phyloP scores from a whole-genome alignment of 2,797 vertebrate species.

The Cyclopterus lumpus region DNA sequence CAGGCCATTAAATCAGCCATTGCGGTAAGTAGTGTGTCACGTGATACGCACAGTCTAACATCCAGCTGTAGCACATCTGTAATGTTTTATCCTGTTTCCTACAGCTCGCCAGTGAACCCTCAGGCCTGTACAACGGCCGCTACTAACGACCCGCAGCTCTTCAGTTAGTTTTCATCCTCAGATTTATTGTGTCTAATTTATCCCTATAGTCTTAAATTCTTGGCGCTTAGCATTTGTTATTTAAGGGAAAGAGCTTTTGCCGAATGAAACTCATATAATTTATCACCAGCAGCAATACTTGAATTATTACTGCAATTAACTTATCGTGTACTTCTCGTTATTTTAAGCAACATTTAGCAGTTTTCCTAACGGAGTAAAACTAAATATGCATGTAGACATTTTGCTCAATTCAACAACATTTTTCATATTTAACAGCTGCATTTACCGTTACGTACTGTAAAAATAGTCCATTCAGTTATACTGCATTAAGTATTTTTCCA shows the following conservation, averaged over 20 bases:
- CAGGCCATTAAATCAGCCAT: conserved; percentile 83
- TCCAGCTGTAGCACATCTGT: neutral
- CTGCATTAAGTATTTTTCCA: neutral
- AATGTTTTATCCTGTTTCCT: conserved; percentile 5
- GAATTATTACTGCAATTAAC: neutral
- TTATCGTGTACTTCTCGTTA: neutral
- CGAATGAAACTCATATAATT: neutral
- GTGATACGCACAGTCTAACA: neutral
- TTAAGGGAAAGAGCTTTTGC: conserved; percentile 6
- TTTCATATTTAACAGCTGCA: neutral
- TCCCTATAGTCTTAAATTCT: neutral
- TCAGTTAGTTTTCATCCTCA: neutral
- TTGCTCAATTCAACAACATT: neutral
- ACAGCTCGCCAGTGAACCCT: conserved; percentile 79
- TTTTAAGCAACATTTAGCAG: neutral
- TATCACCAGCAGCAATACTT: neutral
- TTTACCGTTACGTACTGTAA: neutral
- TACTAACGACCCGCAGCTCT: conserved; percentile 35
- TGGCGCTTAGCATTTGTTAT: conserved; percentile 9
- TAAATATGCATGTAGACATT: neutral
- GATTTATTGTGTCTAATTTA: neutral
- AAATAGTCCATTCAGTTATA: neutral
- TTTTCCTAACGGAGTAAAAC: neutral
- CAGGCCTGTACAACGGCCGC: conserved; percentile 56
- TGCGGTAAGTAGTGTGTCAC: conserved; percentile 79